Conservation (phyloP, 2,888 invertebrate genomes). For the Scrobipalpa costella region DNA sequence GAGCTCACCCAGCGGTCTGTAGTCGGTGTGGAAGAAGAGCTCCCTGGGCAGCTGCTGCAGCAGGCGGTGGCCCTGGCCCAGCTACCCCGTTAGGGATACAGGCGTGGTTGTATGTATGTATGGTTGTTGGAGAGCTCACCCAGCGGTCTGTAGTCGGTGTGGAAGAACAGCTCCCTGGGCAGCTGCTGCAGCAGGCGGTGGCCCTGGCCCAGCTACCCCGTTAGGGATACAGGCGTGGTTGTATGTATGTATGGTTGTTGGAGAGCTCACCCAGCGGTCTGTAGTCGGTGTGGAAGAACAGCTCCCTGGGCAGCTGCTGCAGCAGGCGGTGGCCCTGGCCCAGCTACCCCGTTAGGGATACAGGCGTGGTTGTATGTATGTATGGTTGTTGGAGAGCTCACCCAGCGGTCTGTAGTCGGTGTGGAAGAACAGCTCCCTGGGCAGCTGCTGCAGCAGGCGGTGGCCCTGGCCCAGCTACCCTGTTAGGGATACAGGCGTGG, state of each 20-base stretch:
- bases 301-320: not conserved
- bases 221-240: no score
- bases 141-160: slow-evolving; percentile 91
- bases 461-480: no score
- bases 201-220: no score
- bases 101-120: not conserved
- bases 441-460: not conserved
- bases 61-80: not conserved
- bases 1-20: not conserved
- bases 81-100: no score
- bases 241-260: slow-evolving; percentile 90
- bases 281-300: no score
- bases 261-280: no score
- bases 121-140: slow-evolving; percentile 36
- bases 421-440: slow-evolving; percentile 90
- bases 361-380: not conserved
- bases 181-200: slow-evolving; percentile 78
- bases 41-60: not conserved
- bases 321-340: not conserved
- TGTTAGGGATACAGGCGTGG: slow-evolving; percentile 76
- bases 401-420: slow-evolving; percentile 89
- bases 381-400: slow-evolving; percentile 30
- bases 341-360: no score
- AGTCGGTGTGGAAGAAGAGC: not conserved
- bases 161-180: slow-evolving; percentile 97